Evolutionary conservation across 2,113 vertebrate species (phyloP), one percentile per base, ranked within the genome.

Genomic region (Serinus canaria): DNA sequence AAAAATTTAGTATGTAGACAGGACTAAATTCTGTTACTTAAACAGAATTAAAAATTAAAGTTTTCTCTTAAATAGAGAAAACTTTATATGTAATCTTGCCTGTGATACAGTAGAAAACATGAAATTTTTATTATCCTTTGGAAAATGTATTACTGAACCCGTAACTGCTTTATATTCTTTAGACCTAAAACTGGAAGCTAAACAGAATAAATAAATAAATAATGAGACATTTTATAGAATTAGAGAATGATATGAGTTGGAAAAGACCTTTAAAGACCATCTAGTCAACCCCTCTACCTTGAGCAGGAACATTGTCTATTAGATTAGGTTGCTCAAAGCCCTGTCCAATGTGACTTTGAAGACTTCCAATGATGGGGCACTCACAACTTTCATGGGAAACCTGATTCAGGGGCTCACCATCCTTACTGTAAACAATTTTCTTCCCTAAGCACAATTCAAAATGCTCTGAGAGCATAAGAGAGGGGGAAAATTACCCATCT

Each of bases 241-340:
- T 12, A 55, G 33, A 70, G 19, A 68, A 68, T 24, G 0, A 11
- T 37, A 39, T 53, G 13, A n/a, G 2, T 37, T 60, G 15, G 22
- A 70, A 76, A 28, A 1, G 18, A 35, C 14, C 7, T 49, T 33
- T 47, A 83, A 66, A 56, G 8, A 15, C 28, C 25, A 28, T 21
- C 13, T 35, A n/a, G 19, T 77, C 16, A 60, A 11, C 3, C 4
- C 3, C 7, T 11, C 43, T 64, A 7, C 12, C 13, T 39, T 6
- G 6, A 23, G 10, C 4, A 50, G 35, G 25, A 35, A 14, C 5
- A 55, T 6, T 0, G 0, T 60, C 7, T 1, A 0, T 23, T 20
- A 50, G 11, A 33, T 44, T 33, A 56, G 5, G 12, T 23, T 72
- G 13, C 5, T 85, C 53, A 73, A 73, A 89, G 17, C 1, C 28